These are phyloP conservation scores for Percopsis transmontana DNA, from an alignment of 2,113 vertebrate species.

Conservation along the genomic window DNA sequence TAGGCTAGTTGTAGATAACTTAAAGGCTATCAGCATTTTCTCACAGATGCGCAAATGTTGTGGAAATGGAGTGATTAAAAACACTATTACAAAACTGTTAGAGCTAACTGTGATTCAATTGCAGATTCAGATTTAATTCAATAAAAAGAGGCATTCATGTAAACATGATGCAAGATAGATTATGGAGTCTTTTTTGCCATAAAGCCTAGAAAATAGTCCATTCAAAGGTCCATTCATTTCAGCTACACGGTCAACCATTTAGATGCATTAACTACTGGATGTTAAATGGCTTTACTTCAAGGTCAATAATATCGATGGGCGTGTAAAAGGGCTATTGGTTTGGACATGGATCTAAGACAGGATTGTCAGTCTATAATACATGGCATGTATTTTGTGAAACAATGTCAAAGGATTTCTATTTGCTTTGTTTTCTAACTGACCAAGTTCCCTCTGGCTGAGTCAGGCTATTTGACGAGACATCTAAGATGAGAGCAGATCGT, in stretches of 20 bases:
- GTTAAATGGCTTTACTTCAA: not conserved
- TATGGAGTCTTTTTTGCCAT: no score
- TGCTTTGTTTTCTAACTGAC: no score
- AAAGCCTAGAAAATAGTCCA: not conserved
- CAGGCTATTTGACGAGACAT: not conserved
- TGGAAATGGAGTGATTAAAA: constrained; percentile 16
- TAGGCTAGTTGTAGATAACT: constrained; percentile 27
- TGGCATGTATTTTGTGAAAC: no score
- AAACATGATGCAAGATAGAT: no score
- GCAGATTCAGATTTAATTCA: no score
- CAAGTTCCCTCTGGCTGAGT: no score
- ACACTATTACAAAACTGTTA: not conserved
- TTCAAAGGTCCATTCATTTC: no score
- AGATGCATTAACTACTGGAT: not conserved
- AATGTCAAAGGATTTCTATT: no score
- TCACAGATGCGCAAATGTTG: constrained; percentile 9
- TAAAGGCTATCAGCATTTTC: constrained; percentile 16
- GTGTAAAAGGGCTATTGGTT: not conserved
- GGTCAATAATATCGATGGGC: not conserved
- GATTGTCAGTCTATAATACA: not conserved
- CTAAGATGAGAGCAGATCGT: not conserved
- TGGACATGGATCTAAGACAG: not conserved
- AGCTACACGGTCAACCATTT: not conserved
- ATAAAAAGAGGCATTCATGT: no score
- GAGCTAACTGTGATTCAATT: no score